phyloP scores from a whole-genome alignment of 2,888 invertebrate genomes.

The Rotaria sp. region DNA sequence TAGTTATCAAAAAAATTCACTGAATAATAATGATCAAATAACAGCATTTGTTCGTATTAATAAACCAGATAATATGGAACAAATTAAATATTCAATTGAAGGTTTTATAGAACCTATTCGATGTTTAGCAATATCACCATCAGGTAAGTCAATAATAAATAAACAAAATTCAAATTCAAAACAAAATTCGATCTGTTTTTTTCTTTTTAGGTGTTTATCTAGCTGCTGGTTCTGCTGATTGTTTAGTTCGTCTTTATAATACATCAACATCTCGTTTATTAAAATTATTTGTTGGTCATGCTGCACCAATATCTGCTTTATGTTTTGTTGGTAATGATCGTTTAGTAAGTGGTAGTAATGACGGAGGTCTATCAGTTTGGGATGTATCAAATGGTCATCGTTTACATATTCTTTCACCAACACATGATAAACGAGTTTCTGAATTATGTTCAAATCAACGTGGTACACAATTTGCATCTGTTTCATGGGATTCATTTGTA shows the following conservation, averaged over 20 bases:
- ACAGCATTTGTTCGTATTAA: constrained; percentile 35
- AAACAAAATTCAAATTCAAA: neutral
- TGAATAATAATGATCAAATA: neutral
- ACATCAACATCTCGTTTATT: constrained; percentile 48
- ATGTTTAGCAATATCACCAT: constrained; percentile 48
- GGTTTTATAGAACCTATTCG: constrained; percentile 46
- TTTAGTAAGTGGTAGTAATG: constrained; percentile 50
- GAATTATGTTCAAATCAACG: constrained; percentile 46
- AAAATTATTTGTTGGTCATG: constrained; percentile 35
- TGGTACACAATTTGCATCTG: constrained; percentile 50
- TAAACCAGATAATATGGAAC: constrained; percentile 31
- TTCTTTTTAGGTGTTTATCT: constrained; percentile 40
- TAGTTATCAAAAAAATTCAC: neutral
- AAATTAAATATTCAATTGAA: constrained; percentile 29
- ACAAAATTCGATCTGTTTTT: neutral
- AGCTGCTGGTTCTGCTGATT: constrained; percentile 50
- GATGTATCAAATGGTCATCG: constrained; percentile 50
- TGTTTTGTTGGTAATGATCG: constrained; percentile 48
- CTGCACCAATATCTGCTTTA: constrained; percentile 49
- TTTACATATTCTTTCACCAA: constrained; percentile 48
- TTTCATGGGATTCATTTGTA: constrained; percentile 52
- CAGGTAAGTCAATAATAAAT: constrained; percentile 41
- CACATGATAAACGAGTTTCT: constrained; percentile 49
- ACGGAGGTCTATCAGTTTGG: constrained; percentile 51
- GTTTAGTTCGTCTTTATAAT: constrained; percentile 48